A percentile compares a stretch with the other conserved stretches of the same genome.
These are phyloP conservation scores for Acanthiza pusilla DNA, from an alignment of 2,797 vertebrate species.

Conservation along the genomic window DNA sequence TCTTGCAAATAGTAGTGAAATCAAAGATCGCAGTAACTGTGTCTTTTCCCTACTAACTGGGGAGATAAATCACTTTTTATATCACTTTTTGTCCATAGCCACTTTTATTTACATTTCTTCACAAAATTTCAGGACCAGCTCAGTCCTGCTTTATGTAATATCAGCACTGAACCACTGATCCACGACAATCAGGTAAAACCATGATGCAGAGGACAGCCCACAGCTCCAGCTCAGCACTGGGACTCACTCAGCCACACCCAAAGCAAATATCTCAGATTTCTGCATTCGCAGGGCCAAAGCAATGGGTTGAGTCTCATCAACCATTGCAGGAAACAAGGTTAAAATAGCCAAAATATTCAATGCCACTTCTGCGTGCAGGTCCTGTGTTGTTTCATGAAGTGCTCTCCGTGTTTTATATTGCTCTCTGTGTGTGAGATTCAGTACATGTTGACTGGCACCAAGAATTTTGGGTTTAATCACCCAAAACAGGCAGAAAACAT, in stretches of 20 bases:
- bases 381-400: background rate
- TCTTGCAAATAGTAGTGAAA: background rate
- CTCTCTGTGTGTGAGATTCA: background rate
- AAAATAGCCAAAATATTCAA: background rate
- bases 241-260: accelerated
- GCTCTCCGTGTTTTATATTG: background rate
- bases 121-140: background rate
- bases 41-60: background rate
- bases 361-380: accelerated
- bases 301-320: background rate
- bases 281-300: background rate
- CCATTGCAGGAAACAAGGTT: background rate
- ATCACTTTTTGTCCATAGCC: background rate
- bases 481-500: background rate
- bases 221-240: background rate
- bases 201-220: background rate
- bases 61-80: background rate
- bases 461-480: background rate
- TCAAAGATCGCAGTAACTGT: background rate
- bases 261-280: background rate
- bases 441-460: background rate
- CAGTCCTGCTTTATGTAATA: background rate
- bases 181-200: background rate
- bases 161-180: background rate
- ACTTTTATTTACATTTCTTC: background rate